Evolutionary conservation across 92 coral and sea anemone genomes (phyloP).

Genomic region (Scolanthus callimorphus): DNA sequence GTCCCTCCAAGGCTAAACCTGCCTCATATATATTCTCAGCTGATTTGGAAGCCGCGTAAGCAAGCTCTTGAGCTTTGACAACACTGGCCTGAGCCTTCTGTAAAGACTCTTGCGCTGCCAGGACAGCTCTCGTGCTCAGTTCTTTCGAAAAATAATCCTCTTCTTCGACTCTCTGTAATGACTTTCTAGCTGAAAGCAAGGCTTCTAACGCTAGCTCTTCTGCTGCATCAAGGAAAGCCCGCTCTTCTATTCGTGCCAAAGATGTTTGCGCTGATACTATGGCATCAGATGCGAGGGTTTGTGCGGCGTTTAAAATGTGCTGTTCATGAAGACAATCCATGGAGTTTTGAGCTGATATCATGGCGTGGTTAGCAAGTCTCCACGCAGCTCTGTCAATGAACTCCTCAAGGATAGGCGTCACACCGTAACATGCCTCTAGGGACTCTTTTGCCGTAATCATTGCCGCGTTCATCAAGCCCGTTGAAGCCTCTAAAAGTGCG

Average conservation of each 20-base stretch:
- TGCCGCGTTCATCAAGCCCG: conserved; percentile 25
- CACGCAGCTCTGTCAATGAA: conserved; percentile 29
- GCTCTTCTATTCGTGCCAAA: conserved; percentile 26
- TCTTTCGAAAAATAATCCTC: conserved; percentile 20
- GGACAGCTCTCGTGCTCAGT: conserved; percentile 29
- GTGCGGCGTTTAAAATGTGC: conserved; percentile 42
- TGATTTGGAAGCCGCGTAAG: conserved; percentile 33
- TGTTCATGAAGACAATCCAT: conserved; percentile 37
- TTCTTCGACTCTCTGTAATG: conserved; percentile 24
- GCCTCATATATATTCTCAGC: conserved; percentile 20
- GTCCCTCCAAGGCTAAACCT: conserved; percentile 8
- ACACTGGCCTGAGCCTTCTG: conserved; percentile 16
- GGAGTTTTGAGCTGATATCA: conserved; percentile 61
- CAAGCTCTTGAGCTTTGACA: conserved; percentile 30
- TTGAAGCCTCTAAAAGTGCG: conserved; percentile 28
- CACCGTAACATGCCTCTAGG: conserved; percentile 7
- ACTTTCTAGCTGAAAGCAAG: conserved; percentile 22
- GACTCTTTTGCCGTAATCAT: conserved; percentile 43
- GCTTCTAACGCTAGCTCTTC: conserved; percentile 40
- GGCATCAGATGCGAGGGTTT: conserved; percentile 53
- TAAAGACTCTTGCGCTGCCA: conserved; percentile 41
- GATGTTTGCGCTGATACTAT: conserved; percentile 53
- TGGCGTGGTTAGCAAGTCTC: conserved; percentile 60
- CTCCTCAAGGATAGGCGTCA: conserved; percentile 28
- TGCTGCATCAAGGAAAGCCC: conserved; percentile 9